Base-by-base conservation (phyloP, 1,140 invertebrate genomes). In the Leptonema lineaticorne region DNA sequence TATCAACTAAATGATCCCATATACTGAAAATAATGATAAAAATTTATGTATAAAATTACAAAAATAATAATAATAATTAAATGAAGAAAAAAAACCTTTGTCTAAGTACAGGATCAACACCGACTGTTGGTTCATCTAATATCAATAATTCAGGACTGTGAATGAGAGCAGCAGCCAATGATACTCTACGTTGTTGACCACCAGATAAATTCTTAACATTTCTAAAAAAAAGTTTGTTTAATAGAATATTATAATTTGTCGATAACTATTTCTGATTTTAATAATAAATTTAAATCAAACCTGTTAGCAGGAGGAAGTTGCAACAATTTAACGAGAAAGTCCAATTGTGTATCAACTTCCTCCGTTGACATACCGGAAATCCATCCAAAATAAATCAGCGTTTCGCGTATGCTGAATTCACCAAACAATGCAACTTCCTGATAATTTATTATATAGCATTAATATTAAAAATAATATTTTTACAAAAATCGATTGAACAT, bases 81-180 rank as follows among this genome's bases (percentile, higher is more conserved):
- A 22, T 4, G 11, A 6, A 16, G 46, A 22, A 7, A 1, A 62
- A 73, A 69, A 76, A 88, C 91, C 90, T 92, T 78, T 96, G 91
- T 73, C 96, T 85, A 1, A 98, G 81, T 2, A 98, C 85, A 0
- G 96, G 96, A 81, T 98, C 96, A 0, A 98, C 94, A 33, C 96
- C 96, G 6, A 96, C 95, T 1, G 95, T 97, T 0, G 95, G 95
- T 76, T 97, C 95, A 75, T 98, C 95, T 48, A 97, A 81, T 74
- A 98, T 96, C 20, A 98, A 80, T 0, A 97, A 82, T 79, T 96
- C 92, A 0, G 95, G 94, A 69, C 95, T 90, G 41, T 96, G 92
- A 20, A 97, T 80, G 14, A 97, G 81, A 0, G 94, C 92, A 0
- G 92, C 89, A 0, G 94, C 92, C 58, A 98, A 86, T 6, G 93